phyloP scores from a whole-genome alignment of 2,113 vertebrate species.

The Spea bombifrons region DNA sequence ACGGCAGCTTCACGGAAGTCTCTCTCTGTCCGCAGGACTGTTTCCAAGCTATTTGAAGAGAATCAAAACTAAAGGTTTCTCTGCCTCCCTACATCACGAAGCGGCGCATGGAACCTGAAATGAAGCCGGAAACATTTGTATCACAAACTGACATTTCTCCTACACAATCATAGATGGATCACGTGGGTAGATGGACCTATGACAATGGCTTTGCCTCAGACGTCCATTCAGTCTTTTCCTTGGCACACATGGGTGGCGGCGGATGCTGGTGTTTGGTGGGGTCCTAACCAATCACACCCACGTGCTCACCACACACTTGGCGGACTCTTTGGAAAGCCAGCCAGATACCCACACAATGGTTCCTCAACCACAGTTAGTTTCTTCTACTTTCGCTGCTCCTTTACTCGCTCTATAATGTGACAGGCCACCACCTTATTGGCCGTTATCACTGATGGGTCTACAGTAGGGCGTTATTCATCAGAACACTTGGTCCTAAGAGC shows the following conservation, averaged over 20 bases:
- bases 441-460: not conserved
- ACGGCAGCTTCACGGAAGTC: not conserved
- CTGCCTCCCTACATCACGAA: not conserved
- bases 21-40: slow-evolving; percentile 59
- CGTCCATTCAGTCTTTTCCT: not conserved
- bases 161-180: not conserved
- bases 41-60: slow-evolving; percentile 71
- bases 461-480: too few relatives aligned
- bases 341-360: not conserved
- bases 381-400: slow-evolving; percentile 21
- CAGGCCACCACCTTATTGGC: not conserved
- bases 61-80: slow-evolving; percentile 57
- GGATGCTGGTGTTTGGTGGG: not conserved
- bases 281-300: not conserved
- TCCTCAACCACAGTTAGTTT: slow-evolving; percentile 10
- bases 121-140: slow-evolving; percentile 2
- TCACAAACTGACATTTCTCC: not conserved
- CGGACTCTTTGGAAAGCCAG: slow-evolving; percentile 20
- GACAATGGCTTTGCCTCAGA: not conserved
- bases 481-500: too few relatives aligned
- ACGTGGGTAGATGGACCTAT: not conserved
- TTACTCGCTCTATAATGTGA: not conserved
- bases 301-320: not conserved
- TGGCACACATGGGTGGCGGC: not conserved
- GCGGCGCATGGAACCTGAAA: slow-evolving; percentile 1